phyloP scores from a whole-genome alignment of 1,140 invertebrate species.

The Drosophila pallidifrons region DNA sequence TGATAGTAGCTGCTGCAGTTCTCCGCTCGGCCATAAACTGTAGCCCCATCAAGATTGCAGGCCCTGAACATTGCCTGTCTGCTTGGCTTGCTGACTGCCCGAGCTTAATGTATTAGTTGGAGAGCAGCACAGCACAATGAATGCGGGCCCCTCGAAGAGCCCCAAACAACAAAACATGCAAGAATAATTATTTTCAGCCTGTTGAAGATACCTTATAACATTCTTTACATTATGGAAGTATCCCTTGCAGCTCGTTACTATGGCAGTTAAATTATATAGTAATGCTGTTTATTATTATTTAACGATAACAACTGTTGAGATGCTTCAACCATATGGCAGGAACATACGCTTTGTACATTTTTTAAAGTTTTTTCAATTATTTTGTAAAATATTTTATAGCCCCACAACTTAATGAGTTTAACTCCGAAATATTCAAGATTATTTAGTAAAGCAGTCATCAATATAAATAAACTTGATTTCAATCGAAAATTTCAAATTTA shows the following conservation, averaged over 20 bases:
- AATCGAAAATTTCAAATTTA: too few species aligned
- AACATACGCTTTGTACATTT: too few species aligned
- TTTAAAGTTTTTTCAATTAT: too few species aligned
- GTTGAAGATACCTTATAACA: slow-evolving; percentile 16
- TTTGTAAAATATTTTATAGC: too few species aligned
- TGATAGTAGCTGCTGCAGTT: slow-evolving; percentile 8
- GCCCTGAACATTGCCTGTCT: background rate
- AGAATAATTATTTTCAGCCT: slow-evolving; percentile 23
- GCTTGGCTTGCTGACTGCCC: background rate
- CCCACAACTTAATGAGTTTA: too few species aligned
- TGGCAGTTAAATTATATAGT: slow-evolving; percentile 12
- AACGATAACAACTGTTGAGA: background rate
- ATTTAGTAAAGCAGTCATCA: background rate
- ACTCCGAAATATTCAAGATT: background rate
- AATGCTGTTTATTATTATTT: background rate
- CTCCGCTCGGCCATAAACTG: slow-evolving; percentile 21
- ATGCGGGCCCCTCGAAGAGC: slow-evolving; percentile 19
- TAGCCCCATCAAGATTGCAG: slow-evolving; percentile 28
- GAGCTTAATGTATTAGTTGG: slow-evolving; percentile 17
- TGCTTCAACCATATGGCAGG: background rate
- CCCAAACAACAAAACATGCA: slow-evolving; percentile 12
- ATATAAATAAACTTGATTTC: too few species aligned
- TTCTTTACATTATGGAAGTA: background rate
- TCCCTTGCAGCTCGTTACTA: background rate
- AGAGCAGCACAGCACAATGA: slow-evolving; percentile 15